Evolutionary conservation across 2,888 invertebrate species (phyloP).

Genomic region (Frankliniella intonsa): DNA sequence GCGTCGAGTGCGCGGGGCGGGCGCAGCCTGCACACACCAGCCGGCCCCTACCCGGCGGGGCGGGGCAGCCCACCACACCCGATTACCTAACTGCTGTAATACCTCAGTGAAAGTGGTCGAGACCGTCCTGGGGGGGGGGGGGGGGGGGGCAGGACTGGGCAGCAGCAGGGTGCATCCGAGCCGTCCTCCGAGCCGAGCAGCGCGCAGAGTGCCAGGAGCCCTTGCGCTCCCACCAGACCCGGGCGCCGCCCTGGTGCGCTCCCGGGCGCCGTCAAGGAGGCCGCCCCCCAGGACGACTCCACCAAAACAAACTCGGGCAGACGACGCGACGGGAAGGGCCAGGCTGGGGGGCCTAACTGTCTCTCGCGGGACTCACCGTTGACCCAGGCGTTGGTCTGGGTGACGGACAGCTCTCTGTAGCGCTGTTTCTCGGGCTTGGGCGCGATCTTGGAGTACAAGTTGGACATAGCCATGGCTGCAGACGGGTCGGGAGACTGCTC

Average conservation of each 20-base stretch:
- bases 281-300: not conserved
- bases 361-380: conserved; percentile 61
- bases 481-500: conserved; percentile 31
- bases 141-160: not conserved
- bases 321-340: conserved; percentile 22
- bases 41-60: not conserved
- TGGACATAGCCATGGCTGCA: conserved; percentile 62
- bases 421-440: conserved; percentile 62
- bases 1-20: not conserved
- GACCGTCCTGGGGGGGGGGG: not conserved
- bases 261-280: conserved; percentile 11
- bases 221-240: not conserved
- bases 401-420: conserved; percentile 62
- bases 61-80: no score
- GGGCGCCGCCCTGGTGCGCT: not conserved
- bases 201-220: not conserved
- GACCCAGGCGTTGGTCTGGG: conserved; percentile 81
- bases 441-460: conserved; percentile 69
- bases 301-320: conserved; percentile 8
- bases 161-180: not conserved
- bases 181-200: not conserved
- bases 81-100: conserved; percentile 27
- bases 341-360: not conserved
- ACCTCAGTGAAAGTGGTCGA: conserved; percentile 25
- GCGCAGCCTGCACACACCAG: not conserved